Conservation (phyloP, 2,113 vertebrate species). For the Sarotherodon lohbergeri region DNA sequence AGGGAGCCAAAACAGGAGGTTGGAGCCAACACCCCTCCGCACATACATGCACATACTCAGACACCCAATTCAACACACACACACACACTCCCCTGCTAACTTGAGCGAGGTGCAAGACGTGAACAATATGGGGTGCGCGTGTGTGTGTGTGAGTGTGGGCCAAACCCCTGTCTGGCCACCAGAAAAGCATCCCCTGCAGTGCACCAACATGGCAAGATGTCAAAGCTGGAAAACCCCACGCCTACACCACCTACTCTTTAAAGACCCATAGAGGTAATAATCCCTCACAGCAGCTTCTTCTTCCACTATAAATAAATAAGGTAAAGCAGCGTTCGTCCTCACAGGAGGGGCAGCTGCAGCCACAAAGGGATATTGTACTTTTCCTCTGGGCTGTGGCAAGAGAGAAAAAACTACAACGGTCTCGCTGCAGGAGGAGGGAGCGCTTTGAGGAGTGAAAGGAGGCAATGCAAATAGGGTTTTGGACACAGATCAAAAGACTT, state of each 20-base stretch:
- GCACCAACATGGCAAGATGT: conserved; percentile 42
- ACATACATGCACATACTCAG: background rate
- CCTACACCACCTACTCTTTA: conserved; percentile 38
- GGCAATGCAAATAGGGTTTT: conserved; percentile 21
- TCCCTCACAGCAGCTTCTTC: conserved; percentile 26
- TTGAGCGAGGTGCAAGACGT: conserved; percentile 17
- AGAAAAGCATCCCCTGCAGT: conserved; percentile 33
- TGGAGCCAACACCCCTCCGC: background rate
- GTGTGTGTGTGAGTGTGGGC: background rate
- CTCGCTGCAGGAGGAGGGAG: conserved; percentile 3
- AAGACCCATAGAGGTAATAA: conserved; percentile 31
- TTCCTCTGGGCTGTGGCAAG: conserved; percentile 32
- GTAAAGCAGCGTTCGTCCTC: conserved; percentile 28
- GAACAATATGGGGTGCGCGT: conserved; percentile 28
- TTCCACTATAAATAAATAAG: conserved; percentile 6
- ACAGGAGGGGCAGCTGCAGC: conserved; percentile 24
- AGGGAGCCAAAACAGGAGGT: conserved; percentile 41
- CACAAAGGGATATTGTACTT: conserved; percentile 49
- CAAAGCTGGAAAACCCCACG: conserved; percentile 17
- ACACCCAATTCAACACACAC: background rate
- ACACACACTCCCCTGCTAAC: background rate
- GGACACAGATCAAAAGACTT: conserved; percentile 54
- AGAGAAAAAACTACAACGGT: conserved; percentile 29
- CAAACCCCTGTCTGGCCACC: background rate
- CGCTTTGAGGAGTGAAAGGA: background rate